Evolutionary conservation across 2,888 invertebrate genomes (phyloP), one percentile per base, ranked within the genome.

Genomic region (Icerya purchasi): DNA sequence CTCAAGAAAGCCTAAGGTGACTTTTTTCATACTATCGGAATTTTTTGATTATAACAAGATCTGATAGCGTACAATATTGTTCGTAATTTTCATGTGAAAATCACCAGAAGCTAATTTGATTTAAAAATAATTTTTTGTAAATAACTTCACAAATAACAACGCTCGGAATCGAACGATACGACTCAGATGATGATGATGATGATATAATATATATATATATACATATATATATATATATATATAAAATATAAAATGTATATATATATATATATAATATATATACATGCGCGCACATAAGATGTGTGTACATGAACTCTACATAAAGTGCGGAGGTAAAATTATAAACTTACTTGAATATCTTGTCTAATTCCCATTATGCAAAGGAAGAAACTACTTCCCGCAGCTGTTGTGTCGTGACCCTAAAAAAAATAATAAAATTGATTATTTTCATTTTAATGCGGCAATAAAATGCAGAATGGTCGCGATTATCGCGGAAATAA

Each of bases 371-470:
- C 86, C 76, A 87, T 79, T 67, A 85, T 70, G 50, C 82, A 85
- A n/a, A 86, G 73, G 69, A 83, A 82, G 74, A 86, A 86, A 68
- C 86, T 86, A 66, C 84, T 84, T 14, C 82, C 86, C 23, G 86
- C 84, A 2, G 86, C 85, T 2, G 86, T 86, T 1, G 86, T 87
- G 67, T 86, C 86, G 69, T 86, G 86, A 53, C 85, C 86, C 80
- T 81, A 61, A 59, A 68, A 66, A 24, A 20, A 21, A 25, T 55
- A 1, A 36, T 10, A 22, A 58, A 20, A 2, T 24, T 18, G 20
- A 54, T 49, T 14, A 49, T 49, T 49, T 49, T 49, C 14, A 49
- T 8, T n/a, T n/a, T n/a, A n/a, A n/a, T n/a, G n/a, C n/a, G n/a
- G n/a, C n/a, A n/a, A n/a, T n/a, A n/a, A n/a, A n/a, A n/a, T n/a